phyloP scores from a whole-genome alignment of 2,113 vertebrate genomes.

The Puma concolor region DNA sequence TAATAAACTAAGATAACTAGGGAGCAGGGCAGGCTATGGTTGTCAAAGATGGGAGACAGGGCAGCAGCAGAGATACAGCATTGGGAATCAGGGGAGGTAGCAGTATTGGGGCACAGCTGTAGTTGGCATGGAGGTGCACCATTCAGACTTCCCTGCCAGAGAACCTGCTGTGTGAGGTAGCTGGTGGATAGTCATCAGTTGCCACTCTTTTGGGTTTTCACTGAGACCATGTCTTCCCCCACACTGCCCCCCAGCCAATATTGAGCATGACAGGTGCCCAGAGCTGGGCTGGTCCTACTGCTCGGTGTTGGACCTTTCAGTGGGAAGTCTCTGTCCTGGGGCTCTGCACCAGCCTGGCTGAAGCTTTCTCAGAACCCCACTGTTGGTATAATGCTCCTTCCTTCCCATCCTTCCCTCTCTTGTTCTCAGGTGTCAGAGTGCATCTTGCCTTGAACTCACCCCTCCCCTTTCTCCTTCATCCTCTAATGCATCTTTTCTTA shows the following conservation, averaged over 20 bases:
- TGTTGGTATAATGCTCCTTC: not conserved
- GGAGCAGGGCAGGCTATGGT: not conserved
- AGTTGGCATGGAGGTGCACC: fast-evolving
- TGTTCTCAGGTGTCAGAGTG: not conserved
- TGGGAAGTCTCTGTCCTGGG: not conserved
- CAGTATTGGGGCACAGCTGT: not conserved
- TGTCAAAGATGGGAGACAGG: not conserved
- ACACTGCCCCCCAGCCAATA: not conserved
- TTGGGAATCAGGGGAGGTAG: not conserved
- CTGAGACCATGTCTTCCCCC: not conserved
- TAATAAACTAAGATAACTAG: not conserved
- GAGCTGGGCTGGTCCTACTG: not conserved
- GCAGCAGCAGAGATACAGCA: not conserved
- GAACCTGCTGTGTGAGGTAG: not conserved
- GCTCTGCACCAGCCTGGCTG: not conserved
- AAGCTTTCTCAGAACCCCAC: not conserved
- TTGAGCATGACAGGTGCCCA: not conserved
- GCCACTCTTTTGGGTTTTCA: not conserved
- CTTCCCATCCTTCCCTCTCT: not conserved
- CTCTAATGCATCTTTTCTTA: not conserved
- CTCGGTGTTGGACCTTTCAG: too few species aligned
- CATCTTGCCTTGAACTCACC: not conserved
- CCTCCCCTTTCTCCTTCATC: not conserved
- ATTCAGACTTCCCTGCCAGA: not conserved
- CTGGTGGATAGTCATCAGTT: not conserved